Base-by-base conservation (phyloP, 1,140 invertebrate species). In the Ganaspis sp. region DNA sequence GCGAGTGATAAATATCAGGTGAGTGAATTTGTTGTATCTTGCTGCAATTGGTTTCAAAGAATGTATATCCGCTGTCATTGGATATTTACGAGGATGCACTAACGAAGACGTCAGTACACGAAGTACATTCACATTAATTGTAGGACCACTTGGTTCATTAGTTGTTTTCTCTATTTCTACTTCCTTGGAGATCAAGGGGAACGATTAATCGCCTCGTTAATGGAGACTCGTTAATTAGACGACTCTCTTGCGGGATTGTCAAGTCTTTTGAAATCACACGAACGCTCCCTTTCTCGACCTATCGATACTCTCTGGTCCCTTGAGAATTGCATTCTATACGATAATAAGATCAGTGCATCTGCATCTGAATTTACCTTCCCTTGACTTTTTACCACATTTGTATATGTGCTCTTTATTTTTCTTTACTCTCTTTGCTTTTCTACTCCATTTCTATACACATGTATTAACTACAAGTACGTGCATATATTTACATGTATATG, bases 131-230 rank as follows among this genome's bases (percentile, higher is more conserved):
- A 76, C 77, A 81, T 81, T 83, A 80, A 83, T 81, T 38, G 80
- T 77, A 64, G 58, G 58, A 64, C 58, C 58, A 64, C 58, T 64
- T 29, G 58, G 58, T 21, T 64, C 58, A 21, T 64, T 64, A 64
- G 9, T 81, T 74, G 78, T 73, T 84, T 84, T 79, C 80, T 80
- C 80, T 80, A 82, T 82, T 84, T 84, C 83, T 77, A 79, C 74
- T 71, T 82, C 79, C 78, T 81, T 81, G 80, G 74, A 76, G 81
- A 84, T 82, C 78, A 74, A 76, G 78, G 26, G 58, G 19, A 54
- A 84, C 78, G 80, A 84, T 84, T 82, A 82, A 82, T 84, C 78
- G 83, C 79, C 79, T 84, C 75, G 81, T 84, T 84, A 80, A 84
- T 84, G 82, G 80, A 74, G 70, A 79, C 78, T 84, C 82, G 78